Conservation (phyloP, 2,113 vertebrate species). For the Silurus meridionalis region DNA sequence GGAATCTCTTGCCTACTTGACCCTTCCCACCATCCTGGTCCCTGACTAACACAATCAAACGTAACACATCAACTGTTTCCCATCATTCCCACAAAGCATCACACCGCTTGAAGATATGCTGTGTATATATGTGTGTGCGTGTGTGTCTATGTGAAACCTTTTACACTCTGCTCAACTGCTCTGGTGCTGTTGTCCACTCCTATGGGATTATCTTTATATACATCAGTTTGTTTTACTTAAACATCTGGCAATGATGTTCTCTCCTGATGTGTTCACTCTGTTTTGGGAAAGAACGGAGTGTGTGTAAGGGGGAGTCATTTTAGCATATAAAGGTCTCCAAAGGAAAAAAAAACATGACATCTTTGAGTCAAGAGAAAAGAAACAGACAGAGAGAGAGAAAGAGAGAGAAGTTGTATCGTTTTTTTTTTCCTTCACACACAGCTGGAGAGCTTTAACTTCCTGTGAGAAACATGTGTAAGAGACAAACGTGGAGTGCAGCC, state of each 20-base stretch:
- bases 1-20: constrained; percentile 69
- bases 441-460: constrained; percentile 68
- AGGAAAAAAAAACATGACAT: constrained; percentile 39
- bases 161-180: constrained; percentile 51
- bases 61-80: constrained; percentile 60
- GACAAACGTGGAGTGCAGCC: constrained; percentile 59
- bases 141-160: constrained; percentile 32
- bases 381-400: constrained; percentile 48
- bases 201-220: constrained; percentile 64
- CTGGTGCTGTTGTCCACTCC: constrained; percentile 51
- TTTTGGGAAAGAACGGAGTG: constrained; percentile 45
- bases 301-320: not conserved
- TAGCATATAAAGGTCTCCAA: constrained; percentile 49
- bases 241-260: constrained; percentile 72
- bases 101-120: constrained; percentile 45
- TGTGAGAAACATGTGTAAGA: constrained; percentile 64
- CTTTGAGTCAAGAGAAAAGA: constrained; percentile 40
- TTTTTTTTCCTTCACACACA: constrained; percentile 57
- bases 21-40: constrained; percentile 62
- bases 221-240: constrained; percentile 63
- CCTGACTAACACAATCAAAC: constrained; percentile 60
- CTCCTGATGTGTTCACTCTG: constrained; percentile 27
- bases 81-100: constrained; percentile 57
- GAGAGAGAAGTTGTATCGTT: constrained; percentile 53
- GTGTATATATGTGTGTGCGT: constrained; percentile 27